A percentile compares a stretch with the other conserved stretches of the same genome.
phyloP scores from a whole-genome alignment of 2,888 invertebrate species.

The Cephus nigrinus region DNA sequence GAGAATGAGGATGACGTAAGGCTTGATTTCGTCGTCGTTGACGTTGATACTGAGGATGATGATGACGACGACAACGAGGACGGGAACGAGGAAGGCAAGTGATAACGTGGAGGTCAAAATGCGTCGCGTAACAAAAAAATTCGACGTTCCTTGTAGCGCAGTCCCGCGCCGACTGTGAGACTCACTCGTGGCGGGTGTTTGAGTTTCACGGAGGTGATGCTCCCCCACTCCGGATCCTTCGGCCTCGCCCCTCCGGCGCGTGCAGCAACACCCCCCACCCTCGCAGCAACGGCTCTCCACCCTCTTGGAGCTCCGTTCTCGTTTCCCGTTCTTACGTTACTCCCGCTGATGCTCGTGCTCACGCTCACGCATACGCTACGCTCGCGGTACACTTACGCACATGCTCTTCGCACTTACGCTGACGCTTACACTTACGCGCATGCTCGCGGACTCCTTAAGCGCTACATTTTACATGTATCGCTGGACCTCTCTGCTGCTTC shows the following conservation, averaged over 20 bases:
- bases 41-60: no score
- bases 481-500: no score
- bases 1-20: no score
- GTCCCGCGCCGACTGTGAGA: slow-evolving; percentile 65
- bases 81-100: not conserved
- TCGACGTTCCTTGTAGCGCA: slow-evolving; percentile 60
- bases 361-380: slow-evolving; percentile 7
- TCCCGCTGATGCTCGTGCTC: slow-evolving; percentile 26
- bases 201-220: slow-evolving; percentile 12
- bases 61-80: not conserved
- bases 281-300: slow-evolving; percentile 46
- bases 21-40: no score
- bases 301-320: slow-evolving; percentile 29
- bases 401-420: not conserved
- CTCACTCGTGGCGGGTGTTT: slow-evolving; percentile 29
- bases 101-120: not conserved
- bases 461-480: no score
- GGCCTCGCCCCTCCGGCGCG: slow-evolving; percentile 18
- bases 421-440: no score
- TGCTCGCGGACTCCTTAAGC: no score
- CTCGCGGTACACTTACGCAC: not conserved
- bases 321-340: not conserved
- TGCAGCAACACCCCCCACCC: slow-evolving; percentile 21
- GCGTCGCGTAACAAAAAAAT: slow-evolving; percentile 5
- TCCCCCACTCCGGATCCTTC: slow-evolving; percentile 2